phyloP scores from a whole-genome alignment of 2,888 invertebrate species.

The Temnothorax unifasciatus region DNA sequence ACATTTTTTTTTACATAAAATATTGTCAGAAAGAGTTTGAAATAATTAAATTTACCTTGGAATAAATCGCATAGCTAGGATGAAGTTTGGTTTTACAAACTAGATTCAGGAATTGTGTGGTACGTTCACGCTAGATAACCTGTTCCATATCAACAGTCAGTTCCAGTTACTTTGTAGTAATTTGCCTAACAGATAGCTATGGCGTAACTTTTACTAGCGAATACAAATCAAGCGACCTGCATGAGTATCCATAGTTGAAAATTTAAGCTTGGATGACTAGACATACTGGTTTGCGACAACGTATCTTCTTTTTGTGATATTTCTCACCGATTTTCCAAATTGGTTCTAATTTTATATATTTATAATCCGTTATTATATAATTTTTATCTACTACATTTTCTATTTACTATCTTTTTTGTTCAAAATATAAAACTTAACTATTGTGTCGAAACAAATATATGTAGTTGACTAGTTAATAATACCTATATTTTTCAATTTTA shows the following conservation, averaged over 20 bases:
- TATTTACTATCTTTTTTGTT: background rate
- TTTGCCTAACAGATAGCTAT: constrained; percentile 55
- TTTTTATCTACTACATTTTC: background rate
- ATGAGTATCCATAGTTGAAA: constrained; percentile 31
- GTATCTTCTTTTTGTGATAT: background rate
- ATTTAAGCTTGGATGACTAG: constrained; percentile 20
- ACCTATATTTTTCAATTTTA: background rate
- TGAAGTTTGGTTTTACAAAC: constrained; percentile 47
- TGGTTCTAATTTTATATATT: background rate
- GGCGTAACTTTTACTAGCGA: constrained; percentile 52
- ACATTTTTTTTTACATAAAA: background rate
- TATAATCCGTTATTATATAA: constrained; percentile 24
- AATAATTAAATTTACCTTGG: constrained; percentile 17
- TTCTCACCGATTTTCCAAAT: background rate
- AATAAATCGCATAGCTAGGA: constrained; percentile 1
- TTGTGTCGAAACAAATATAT: background rate
- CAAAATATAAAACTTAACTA: background rate
- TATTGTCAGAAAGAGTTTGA: background rate
- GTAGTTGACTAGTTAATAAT: background rate
- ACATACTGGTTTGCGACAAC: constrained; percentile 9
- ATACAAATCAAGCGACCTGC: constrained; percentile 51
- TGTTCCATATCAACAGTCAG: constrained; percentile 52
- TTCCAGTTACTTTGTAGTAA: constrained; percentile 51
- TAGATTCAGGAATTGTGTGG: constrained; percentile 41
- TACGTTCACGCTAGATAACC: constrained; percentile 44